Conservation (phyloP, 2,113 vertebrate genomes). For the Pipa parva region DNA sequence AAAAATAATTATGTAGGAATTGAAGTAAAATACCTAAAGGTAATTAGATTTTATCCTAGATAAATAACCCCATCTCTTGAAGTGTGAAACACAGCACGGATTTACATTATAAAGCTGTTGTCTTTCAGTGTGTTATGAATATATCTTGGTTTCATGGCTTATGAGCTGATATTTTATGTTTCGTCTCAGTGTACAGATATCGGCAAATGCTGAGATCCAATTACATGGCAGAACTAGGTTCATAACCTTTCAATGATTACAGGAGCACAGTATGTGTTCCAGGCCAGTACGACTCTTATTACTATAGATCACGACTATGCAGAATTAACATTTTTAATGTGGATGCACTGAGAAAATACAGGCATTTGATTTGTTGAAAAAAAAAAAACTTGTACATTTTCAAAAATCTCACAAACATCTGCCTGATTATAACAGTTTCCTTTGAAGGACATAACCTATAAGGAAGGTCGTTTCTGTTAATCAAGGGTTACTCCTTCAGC, state of each 20-base stretch:
- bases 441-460: no score
- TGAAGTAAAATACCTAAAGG: no score
- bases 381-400: no score
- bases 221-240: constrained; percentile 34
- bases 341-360: not conserved
- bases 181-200: constrained; percentile 30
- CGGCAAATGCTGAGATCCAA: constrained; percentile 38
- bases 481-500: no score
- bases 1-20: no score
- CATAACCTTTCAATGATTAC: constrained; percentile 46
- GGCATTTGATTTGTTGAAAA: not conserved
- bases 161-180: constrained; percentile 7
- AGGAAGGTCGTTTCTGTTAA: no score
- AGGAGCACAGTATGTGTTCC: constrained; percentile 26
- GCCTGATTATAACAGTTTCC: no score
- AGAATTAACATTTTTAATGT: constrained; percentile 7
- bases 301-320: not conserved
- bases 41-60: constrained; percentile 2
- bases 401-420: no score
- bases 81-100: not conserved
- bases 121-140: constrained; percentile 1
- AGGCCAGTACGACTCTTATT: not conserved
- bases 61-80: not conserved
- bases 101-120: constrained; percentile 6
- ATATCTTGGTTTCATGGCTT: constrained; percentile 1